Conservation (phyloP, 2,797 vertebrate genomes). For the Agapornis canus region DNA sequence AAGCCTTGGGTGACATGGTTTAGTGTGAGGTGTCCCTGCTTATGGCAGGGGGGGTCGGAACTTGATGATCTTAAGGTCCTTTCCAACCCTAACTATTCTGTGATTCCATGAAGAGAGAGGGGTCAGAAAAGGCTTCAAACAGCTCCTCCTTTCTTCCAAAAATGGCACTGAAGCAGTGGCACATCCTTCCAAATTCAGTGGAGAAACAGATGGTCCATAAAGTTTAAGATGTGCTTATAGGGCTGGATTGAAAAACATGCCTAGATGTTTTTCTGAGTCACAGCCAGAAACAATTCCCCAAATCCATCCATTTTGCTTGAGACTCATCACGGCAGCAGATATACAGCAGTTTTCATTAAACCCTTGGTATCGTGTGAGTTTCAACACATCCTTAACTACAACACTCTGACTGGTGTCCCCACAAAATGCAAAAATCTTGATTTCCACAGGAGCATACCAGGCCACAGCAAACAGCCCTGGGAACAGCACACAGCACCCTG, state of each 20-base stretch:
- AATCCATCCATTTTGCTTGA: neutral
- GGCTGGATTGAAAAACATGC: neutral
- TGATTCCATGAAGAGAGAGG: neutral
- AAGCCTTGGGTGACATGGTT: too few relatives aligned
- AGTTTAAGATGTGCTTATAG: neutral
- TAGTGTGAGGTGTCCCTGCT: too few relatives aligned
- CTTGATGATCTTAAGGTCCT: too few relatives aligned
- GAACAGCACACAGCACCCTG: neutral
- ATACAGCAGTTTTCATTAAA: neutral
- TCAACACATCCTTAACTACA: neutral
- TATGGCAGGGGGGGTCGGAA: too few relatives aligned
- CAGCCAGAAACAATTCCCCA: neutral
- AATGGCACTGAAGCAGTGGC: neutral
- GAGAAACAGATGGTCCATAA: neutral
- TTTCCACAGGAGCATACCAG: rapidly evolving
- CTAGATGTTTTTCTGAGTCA: neutral
- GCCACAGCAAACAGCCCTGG: neutral
- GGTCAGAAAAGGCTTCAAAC: neutral
- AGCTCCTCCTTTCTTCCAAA: neutral
- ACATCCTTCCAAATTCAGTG: neutral
- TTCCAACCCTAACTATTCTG: too few relatives aligned
- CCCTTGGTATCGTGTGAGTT: neutral
- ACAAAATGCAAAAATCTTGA: neutral
- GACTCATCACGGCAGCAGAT: neutral
- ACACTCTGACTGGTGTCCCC: neutral